Conservation (phyloP, 1,140 invertebrate species). For the Zeugodacus cucurbitae region DNA sequence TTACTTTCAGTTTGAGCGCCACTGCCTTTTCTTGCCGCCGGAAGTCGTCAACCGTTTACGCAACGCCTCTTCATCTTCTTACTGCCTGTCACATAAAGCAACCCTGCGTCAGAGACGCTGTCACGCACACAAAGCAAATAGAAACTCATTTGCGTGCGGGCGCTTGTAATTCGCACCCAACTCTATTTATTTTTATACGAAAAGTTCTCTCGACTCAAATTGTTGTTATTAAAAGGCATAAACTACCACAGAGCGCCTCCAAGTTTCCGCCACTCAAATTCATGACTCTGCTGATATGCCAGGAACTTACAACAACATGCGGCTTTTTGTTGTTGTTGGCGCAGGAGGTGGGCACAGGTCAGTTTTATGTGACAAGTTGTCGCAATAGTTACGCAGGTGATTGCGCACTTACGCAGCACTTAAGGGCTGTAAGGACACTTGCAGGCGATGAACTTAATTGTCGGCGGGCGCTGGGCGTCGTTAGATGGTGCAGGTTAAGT, state of each 20-base stretch:
- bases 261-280: slow-evolving; percentile 15
- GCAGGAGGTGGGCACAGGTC: background rate
- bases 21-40: background rate
- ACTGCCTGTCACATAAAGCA: background rate
- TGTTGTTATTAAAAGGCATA: slow-evolving; percentile 13
- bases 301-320: background rate
- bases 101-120: background rate
- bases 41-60: background rate
- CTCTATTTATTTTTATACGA: background rate
- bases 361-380: slow-evolving; percentile 8
- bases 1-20: background rate
- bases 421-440: background rate
- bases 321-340: background rate
- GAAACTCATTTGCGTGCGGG: background rate
- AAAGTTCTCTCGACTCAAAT: slow-evolving; percentile 9
- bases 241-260: background rate
- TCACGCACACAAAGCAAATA: background rate
- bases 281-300: background rate
- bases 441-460: background rate
- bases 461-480: background rate
- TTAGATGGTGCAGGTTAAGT: background rate
- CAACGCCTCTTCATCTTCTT: background rate
- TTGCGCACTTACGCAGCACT: background rate
- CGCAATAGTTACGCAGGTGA: background rate
- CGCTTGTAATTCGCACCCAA: background rate